A percentile compares a stretch with the other conserved stretches of the same genome.
Conservation (phyloP, 1,140 invertebrate species). For the Lasioglossum albipes region DNA sequence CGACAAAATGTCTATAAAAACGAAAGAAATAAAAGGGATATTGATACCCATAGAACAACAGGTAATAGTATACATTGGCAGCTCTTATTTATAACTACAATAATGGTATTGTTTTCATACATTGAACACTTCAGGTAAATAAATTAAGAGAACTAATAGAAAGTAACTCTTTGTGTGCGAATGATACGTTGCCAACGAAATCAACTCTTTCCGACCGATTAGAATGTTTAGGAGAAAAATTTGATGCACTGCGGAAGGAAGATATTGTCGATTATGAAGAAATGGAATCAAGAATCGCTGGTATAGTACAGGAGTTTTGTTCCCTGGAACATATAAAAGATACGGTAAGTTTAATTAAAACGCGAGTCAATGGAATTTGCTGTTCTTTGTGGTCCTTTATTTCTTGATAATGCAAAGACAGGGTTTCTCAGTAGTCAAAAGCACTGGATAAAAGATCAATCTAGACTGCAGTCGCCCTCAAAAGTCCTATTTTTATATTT, state of each 20-base stretch:
- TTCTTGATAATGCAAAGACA: no score
- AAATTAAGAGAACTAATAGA: constrained; percentile 55
- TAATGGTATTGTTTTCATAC: neutral
- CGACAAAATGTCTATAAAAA: constrained; percentile 67
- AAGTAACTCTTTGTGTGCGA: constrained; percentile 7
- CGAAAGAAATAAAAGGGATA: constrained; percentile 65
- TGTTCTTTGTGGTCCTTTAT: neutral
- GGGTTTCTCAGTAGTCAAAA: no score
- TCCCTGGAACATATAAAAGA: constrained; percentile 52
- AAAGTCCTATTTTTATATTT: no score
- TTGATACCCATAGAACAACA: constrained; percentile 63
- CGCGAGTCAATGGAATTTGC: neutral
- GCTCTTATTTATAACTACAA: neutral
- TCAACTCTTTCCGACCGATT: constrained; percentile 62
- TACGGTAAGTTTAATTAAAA: constrained; percentile 39
- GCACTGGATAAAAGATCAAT: no score
- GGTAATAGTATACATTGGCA: constrained; percentile 51
- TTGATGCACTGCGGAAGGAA: constrained; percentile 60
- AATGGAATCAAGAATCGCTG: constrained; percentile 61
- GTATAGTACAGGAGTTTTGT: constrained; percentile 63
- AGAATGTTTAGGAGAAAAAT: constrained; percentile 58
- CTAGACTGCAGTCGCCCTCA: no score
- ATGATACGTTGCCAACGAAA: constrained; percentile 43
- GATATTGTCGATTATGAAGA: constrained; percentile 61
- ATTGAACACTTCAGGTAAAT: constrained; percentile 58